phyloP scores from a whole-genome alignment of 37 sponge, comb jelly and placozoan species.

The Theonella swinhoei region DNA sequence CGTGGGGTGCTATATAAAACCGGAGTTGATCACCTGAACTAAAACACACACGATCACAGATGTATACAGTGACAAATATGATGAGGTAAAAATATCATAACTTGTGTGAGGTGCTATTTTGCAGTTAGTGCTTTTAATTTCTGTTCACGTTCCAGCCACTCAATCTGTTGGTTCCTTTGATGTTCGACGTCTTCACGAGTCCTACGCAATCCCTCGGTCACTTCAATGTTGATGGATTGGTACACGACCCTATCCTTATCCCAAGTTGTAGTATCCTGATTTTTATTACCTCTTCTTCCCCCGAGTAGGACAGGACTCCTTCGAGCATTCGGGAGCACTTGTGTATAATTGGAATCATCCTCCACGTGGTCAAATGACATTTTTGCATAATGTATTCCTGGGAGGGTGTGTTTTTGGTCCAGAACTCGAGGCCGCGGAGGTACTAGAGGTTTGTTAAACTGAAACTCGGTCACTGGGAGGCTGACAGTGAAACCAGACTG shows the following conservation, averaged over 20 bases:
- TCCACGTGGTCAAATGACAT: background rate
- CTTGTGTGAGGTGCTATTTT: too few relatives aligned
- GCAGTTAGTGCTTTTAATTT: too few relatives aligned
- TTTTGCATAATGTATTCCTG: background rate
- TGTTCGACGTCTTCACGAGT: background rate
- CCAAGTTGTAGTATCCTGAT: too few relatives aligned
- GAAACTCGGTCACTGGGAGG: constrained; percentile 18
- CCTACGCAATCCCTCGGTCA: background rate
- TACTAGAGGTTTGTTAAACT: constrained; percentile 20
- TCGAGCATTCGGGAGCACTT: background rate
- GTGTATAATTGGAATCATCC: background rate
- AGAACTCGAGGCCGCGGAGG: constrained; percentile 43
- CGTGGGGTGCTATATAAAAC: too few relatives aligned
- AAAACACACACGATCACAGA: too few relatives aligned
- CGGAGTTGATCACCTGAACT: too few relatives aligned
- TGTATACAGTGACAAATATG: too few relatives aligned
- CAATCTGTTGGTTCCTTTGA: background rate
- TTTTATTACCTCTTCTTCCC: background rate
- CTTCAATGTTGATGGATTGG: background rate
- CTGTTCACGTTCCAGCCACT: background rate
- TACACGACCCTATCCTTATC: background rate
- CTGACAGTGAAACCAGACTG: background rate
- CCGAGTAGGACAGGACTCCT: background rate
- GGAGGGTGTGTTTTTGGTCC: background rate
- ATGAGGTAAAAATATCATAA: too few relatives aligned